phyloP scores from a whole-genome alignment of 2,113 vertebrate genomes.

The Centropus unirufus region DNA sequence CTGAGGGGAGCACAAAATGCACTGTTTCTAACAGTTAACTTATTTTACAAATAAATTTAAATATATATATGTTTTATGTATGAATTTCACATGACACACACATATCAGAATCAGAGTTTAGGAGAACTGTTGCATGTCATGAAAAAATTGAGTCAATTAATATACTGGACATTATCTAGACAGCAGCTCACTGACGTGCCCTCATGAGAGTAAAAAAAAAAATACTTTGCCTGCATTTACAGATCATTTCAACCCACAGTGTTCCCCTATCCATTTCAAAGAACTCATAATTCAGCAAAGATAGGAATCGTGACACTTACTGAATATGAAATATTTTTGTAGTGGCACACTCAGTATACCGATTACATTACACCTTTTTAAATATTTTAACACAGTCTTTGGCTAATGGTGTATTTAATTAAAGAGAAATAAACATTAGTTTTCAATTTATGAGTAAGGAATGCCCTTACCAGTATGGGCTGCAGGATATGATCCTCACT shows the following conservation, averaged over 20 bases:
- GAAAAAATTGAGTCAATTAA: neutral
- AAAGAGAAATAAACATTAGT: slow-evolving; percentile 37
- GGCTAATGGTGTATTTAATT: slow-evolving; percentile 30
- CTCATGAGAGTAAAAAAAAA: neutral
- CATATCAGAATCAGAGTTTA: neutral
- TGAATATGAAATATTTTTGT: neutral
- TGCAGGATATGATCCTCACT: neutral
- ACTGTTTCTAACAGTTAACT: neutral
- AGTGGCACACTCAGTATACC: neutral
- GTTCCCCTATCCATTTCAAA: neutral
- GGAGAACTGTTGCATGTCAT: neutral
- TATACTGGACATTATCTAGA: neutral
- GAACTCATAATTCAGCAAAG: neutral
- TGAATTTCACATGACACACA: neutral
- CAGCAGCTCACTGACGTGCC: neutral
- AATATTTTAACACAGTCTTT: slow-evolving; percentile 31
- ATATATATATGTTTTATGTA: no score
- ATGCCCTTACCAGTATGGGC: neutral
- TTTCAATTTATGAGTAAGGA: neutral
- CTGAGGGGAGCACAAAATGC: neutral
- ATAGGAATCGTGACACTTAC: neutral
- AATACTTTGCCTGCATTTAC: neutral
- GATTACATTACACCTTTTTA: neutral
- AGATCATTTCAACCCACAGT: neutral
- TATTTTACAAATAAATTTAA: neutral